Evolutionary conservation across 2,113 vertebrate species (phyloP).

Genomic region (Laticauda laticaudata): DNA sequence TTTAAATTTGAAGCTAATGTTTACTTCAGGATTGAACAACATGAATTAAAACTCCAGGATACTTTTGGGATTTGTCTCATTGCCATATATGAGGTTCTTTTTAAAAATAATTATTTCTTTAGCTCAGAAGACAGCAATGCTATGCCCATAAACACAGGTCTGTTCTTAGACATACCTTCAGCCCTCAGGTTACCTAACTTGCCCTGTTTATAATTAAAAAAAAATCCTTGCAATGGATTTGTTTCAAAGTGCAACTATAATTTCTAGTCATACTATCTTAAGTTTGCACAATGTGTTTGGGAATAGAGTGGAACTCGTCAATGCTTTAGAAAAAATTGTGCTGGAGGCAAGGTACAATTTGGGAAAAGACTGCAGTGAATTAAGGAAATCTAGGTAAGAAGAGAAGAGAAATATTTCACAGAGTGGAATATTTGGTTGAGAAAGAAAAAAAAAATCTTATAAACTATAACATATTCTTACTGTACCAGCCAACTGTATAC

Average conservation of each 20-base stretch:
- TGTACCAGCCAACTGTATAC: background rate
- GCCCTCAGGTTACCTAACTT: background rate
- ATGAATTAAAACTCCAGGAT: background rate
- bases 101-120: background rate
- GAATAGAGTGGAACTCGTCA: background rate
- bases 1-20: background rate
- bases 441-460: background rate
- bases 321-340: background rate
- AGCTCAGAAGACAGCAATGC: background rate
- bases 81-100: background rate
- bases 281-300: background rate
- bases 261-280: background rate
- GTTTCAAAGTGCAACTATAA: background rate
- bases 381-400: background rate
- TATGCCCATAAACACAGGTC: background rate
- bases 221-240: background rate
- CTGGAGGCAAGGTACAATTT: background rate
- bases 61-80: background rate
- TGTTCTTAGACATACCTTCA: background rate
- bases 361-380: background rate
- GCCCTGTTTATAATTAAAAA: background rate
- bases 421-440: background rate
- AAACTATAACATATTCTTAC: background rate
- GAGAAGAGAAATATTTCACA: background rate
- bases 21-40: background rate